Base-by-base conservation (phyloP, 2,888 invertebrate species). In the Gryllus longicercus region DNA sequence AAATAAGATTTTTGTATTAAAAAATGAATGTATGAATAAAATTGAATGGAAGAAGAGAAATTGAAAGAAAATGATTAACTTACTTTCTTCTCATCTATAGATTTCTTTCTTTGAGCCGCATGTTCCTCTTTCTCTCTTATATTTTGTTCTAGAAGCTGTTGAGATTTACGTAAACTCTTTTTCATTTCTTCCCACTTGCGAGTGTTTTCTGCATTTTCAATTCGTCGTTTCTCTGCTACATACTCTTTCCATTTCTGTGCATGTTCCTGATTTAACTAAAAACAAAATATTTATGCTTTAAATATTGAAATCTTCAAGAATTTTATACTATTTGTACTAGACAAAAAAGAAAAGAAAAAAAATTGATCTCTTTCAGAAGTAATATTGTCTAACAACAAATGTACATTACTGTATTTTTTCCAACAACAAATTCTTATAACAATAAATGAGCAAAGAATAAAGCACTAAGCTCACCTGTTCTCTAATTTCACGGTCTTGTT, bases 401-500 rank as follows among this genome's bases (percentile, higher is more conserved):
- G 38, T 38, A 38, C 38, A 38, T 38, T 38, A 38, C 38, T 38
- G 8, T 8, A 38, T 8, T 38, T 38, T 8, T 38, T 38, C 38
- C 38, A 38, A 38, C 38, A 38, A 38, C 8, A 38, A 38, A 38
- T 38, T 38, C 38, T 38, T 38, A 8, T 38, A 38, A 38, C 38
- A 38, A 38, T 38, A 8, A 38, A 38, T 38, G 38, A 38, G 38
- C 8, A 38, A 1, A 38, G 38, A 38, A 38, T 38, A 38, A 38
- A 38, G 38, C 38, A 38, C 38, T 38, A 38, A 8, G 38, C 8
- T 78, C 79, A 82, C 82, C 81, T 82, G 79, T 50, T 79, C 79
- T 51, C 81, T 78, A 12, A 78, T 75, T 74, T 81, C 80, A 51
- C 81, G 76, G 51, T 90, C 90, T 82, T 86, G 86, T 83, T 88